phyloP scores from a whole-genome alignment of 2,888 invertebrate species.

The Heliconius aoede region DNA sequence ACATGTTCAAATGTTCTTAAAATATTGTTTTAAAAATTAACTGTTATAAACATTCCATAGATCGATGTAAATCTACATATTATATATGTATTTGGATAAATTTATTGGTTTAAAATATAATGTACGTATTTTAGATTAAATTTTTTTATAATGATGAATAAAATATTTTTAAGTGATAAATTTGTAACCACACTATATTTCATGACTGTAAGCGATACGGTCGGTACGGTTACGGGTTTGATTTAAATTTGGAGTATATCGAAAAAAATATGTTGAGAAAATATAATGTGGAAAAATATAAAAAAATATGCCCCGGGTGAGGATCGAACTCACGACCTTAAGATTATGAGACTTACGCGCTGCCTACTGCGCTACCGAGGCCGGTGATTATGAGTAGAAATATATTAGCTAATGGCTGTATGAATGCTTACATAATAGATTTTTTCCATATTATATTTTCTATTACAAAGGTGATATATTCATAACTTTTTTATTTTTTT shows the following conservation, averaged over 20 bases:
- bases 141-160: background rate
- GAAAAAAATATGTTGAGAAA: no score
- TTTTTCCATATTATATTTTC: slow-evolving; percentile 34
- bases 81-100: background rate
- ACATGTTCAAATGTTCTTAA: background rate
- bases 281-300: no score
- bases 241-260: no score
- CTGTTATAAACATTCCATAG: background rate
- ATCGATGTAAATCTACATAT: slow-evolving; percentile 3
- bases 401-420: no score
- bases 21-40: background rate
- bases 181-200: no score
- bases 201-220: no score
- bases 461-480: slow-evolving; percentile 19
- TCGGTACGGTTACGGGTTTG: no score
- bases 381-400: slow-evolving; percentile 57
- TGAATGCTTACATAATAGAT: no score
- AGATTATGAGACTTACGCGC: slow-evolving; percentile 96
- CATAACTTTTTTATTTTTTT: slow-evolving; percentile 8
- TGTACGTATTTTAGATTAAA: background rate
- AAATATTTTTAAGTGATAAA: background rate
- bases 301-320: slow-evolving; percentile 89
- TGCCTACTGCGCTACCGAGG: slow-evolving; percentile 94
- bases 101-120: background rate
- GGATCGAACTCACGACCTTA: slow-evolving; percentile 98